A percentile compares a stretch with the other conserved stretches of the same genome.
Conservation (phyloP, 2,797 vertebrate genomes). For the Coregonus ussuriensis region DNA sequence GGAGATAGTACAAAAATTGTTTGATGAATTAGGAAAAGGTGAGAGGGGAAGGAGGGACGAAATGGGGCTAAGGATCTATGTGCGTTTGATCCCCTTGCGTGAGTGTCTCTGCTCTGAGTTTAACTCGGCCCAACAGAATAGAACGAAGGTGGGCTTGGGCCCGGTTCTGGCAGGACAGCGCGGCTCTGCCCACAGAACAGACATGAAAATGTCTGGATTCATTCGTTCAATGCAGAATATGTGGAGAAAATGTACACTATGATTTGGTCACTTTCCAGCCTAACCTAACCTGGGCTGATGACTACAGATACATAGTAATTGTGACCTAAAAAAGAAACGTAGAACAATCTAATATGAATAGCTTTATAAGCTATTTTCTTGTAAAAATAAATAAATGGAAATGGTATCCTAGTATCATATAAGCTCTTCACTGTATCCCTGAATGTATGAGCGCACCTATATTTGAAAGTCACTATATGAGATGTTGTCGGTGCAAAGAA, state of each 20-base stretch:
- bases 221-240: constrained; percentile 58
- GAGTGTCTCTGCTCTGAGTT: constrained; percentile 79
- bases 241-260: constrained; percentile 20
- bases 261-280: constrained; percentile 20
- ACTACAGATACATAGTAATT: background rate
- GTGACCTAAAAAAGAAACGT: background rate
- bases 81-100: constrained; percentile 59
- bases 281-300: background rate
- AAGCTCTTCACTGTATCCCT: constrained; percentile 47
- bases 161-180: constrained; percentile 75
- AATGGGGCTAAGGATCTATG: constrained; percentile 47
- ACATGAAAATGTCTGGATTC: constrained; percentile 78
- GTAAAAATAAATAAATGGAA: background rate
- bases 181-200: constrained; percentile 75
- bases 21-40: background rate
- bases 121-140: constrained; percentile 78
- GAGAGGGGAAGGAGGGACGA: background rate
- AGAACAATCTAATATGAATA: constrained; percentile 7
- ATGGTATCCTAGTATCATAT: background rate
- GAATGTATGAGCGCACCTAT: constrained; percentile 37
- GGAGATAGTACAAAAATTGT: constrained; percentile 16
- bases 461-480: constrained; percentile 22
- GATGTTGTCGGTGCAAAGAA: background rate
- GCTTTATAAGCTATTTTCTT: background rate
- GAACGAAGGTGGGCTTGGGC: constrained; percentile 74